Base-by-base conservation (phyloP, 2,113 vertebrate species). In the Alouatta palliata region DNA sequence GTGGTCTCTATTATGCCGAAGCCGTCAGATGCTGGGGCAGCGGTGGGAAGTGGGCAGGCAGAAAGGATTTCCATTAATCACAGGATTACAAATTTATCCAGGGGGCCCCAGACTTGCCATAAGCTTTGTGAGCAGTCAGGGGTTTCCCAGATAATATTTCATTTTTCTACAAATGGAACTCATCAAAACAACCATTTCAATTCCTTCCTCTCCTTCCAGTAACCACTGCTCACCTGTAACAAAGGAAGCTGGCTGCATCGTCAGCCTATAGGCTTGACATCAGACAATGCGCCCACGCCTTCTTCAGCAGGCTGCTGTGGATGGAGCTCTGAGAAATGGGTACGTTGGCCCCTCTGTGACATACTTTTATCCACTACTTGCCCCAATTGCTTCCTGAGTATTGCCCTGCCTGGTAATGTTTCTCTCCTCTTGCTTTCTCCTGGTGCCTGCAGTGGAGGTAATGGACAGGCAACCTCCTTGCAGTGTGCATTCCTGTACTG, bases 191-290 rank as follows among this genome's bases (percentile, higher is more conserved):
- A 76, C 11, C 0, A 1, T 80, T 85, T 27, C 0, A 1, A 32
- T 83, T 73, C 70, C 61, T n/a, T 80, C 61, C 61, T 52, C 32
- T 96, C 75, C 68, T 87, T 92, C 35, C 54, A 43, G 47, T n/a
- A 85, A 76, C 80, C 61, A 45, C 30, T 20, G 35, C 17, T 92
- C 90, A 58, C 58, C 79, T 61, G 19, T 13, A 64, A 79, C 83
- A 82, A 85, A 93, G 73, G 30, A 21, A 71, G 40, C 25, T 35
- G 40, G 64, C 19, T 23, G 32, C 90, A 32, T 0, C 30, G 49
- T 49, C n/a, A 87, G 56, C 52, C 0, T 1, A 37, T 30, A 23
- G 17, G 61, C 47, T 45, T 52, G 43, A 77, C 35, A 58, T 10
- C 11, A 58, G 2, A 40, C 43, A 9, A 3, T 0, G 32, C 17